These are phyloP conservation scores for Hemicordylus capensis DNA, from an alignment of 2,113 vertebrate species.

Conservation along the genomic window DNA sequence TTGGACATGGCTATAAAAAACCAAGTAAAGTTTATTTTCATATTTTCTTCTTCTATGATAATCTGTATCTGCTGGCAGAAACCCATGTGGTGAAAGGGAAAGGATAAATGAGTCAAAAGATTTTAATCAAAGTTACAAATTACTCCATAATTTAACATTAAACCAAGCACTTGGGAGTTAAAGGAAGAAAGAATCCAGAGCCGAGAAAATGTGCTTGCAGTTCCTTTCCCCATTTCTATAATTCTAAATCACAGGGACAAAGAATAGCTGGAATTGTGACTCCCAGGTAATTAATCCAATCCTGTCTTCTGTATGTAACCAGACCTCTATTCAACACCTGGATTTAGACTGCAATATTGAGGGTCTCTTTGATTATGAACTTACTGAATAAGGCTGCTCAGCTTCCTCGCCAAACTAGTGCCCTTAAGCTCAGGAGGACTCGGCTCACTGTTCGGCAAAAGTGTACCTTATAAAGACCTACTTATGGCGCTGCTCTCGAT, in stretches of 20 bases:
- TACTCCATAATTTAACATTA: neutral
- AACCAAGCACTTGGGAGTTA: neutral
- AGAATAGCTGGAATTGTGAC: slow-evolving; percentile 56
- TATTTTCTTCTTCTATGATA: neutral
- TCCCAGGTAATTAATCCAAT: slow-evolving; percentile 55
- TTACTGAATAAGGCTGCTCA: neutral
- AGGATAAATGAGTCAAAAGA: neutral
- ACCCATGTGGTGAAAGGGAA: neutral
- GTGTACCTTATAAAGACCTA: neutral
- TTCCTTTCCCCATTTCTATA: neutral
- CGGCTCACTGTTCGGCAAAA: neutral
- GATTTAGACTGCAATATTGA: neutral
- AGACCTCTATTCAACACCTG: neutral
- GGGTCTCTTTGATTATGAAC: neutral
- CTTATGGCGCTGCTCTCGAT: neutral
- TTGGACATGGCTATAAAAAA: neutral
- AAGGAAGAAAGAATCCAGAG: neutral
- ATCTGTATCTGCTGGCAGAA: neutral
- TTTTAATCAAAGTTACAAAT: neutral
- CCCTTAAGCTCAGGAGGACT: neutral
- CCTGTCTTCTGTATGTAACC: neutral
- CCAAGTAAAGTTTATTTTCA: neutral
- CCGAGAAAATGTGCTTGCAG: neutral
- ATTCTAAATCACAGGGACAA: neutral
- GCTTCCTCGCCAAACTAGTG: neutral